phyloP scores from a whole-genome alignment of 2,888 invertebrate genomes.

The Hoplodrina blanda region DNA sequence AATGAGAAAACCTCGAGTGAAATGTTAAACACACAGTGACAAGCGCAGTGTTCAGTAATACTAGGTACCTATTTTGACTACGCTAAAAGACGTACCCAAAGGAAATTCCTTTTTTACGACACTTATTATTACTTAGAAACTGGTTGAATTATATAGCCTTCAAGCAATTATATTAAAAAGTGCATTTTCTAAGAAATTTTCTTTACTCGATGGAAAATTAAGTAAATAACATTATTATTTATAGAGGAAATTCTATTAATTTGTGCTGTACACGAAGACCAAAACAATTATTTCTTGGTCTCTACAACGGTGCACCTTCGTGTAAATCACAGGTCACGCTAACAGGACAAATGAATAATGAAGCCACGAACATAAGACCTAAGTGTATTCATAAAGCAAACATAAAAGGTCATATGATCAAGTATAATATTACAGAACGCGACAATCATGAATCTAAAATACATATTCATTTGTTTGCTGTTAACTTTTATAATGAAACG shows the following conservation, averaged over 20 bases:
- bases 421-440: constrained; percentile 51
- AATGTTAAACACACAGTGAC: not conserved
- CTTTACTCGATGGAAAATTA: constrained; percentile 3
- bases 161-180: constrained; percentile 28
- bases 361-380: constrained; percentile 32
- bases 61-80: not conserved
- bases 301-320: constrained; percentile 1
- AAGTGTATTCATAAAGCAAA: constrained; percentile 28
- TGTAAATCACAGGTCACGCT: constrained; percentile 17
- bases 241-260: not conserved
- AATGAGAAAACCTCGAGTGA: not conserved
- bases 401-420: constrained; percentile 55
- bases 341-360: constrained; percentile 23
- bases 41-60: not conserved
- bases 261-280: not conserved
- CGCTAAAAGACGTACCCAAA: too few relatives aligned
- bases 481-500: constrained; percentile 36
- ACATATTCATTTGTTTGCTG: constrained; percentile 53
- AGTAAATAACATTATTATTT: constrained; percentile 8
- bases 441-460: constrained; percentile 44
- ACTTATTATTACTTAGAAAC: constrained; percentile 30
- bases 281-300: constrained; percentile 9
- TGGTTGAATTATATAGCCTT: constrained; percentile 5
- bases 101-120: constrained; percentile 30
- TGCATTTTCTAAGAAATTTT: not conserved